phyloP scores from a whole-genome alignment of 1,140 invertebrate genomes.

The Trinorchestia longiramus region DNA sequence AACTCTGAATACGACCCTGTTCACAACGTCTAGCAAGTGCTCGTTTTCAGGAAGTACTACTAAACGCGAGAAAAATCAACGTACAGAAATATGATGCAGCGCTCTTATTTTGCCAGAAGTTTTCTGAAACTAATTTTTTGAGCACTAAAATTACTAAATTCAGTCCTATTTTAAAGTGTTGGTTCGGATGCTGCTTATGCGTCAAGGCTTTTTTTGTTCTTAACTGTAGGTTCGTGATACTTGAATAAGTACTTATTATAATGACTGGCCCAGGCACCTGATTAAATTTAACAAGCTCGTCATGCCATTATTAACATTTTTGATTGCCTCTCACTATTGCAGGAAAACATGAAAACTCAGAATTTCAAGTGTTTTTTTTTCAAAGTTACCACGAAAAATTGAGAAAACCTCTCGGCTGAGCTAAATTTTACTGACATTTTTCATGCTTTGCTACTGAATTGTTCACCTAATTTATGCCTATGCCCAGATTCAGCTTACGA shows the following conservation, averaged over 20 bases:
- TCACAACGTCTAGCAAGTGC: neutral
- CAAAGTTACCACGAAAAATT: neutral
- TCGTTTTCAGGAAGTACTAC: neutral
- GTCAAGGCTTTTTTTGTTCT: neutral
- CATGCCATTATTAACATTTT: neutral
- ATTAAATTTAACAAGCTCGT: neutral
- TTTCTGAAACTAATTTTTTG: neutral
- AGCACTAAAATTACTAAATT: neutral
- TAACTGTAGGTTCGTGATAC: neutral
- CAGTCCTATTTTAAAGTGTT: neutral
- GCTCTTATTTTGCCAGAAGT: neutral
- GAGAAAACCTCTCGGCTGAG: too few species aligned
- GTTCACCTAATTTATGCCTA: neutral
- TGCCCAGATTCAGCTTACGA: neutral
- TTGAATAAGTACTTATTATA: neutral
- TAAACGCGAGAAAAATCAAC: neutral
- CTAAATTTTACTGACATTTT: neutral
- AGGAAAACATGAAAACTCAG: neutral
- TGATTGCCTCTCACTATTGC: neutral
- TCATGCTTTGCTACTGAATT: neutral
- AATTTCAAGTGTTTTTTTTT: neutral
- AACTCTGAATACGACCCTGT: neutral
- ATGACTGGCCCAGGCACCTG: neutral
- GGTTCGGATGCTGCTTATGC: neutral
- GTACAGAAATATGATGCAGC: neutral